Base-by-base conservation (phyloP, 1,140 invertebrate species). In the Sminthurides bifidus region DNA sequence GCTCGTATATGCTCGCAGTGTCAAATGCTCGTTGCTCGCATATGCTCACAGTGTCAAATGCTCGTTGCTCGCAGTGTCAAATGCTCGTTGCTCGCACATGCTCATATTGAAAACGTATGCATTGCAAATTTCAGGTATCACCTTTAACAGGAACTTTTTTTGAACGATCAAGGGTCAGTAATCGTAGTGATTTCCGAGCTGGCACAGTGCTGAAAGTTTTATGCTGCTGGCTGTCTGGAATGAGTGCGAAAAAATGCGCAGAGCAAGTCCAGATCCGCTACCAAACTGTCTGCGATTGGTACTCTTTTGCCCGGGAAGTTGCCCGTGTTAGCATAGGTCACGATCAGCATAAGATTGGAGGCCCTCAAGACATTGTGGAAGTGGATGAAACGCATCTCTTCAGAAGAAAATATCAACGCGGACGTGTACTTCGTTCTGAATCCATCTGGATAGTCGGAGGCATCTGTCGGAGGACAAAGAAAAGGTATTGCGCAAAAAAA, bases 381-480 rank as follows among this genome's bases (percentile, higher is more conserved):
- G 24, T 55, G 19, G 58, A 60, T 30, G 53, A 60, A 37, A 5
- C 35, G 17, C 49, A 52, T 26, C 26, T 60, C 4, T 60, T 56
- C 24, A 55, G 31, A 29, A 12, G 53, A 19, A 60, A 60, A 26
- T 60, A 55, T 38, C 1, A 29, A 15, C 58, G 58, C 15, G 58
- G 58, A 17, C 29, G 58, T 29, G 3, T 52, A 2, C 23, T 56
- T 3, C 6, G 12, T 5, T 8, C 24, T 40, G 53, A 50, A 19
- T 14, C 14, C 19, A 31, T 52, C 1, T 60, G 58, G 58, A 27
- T 60, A 3, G 55, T 60, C 40, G 58, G 58, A 21, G 53, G 46
- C 3, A 40, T 55, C 3, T 37, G 58, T 26, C 6, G 58, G 1
- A 17, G 27, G 19, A 52, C 6, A 24, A 52, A 31, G 26, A 45